Evolutionary conservation across 2,888 invertebrate genomes (phyloP).

Genomic region (Chrysolina haemoptera): DNA sequence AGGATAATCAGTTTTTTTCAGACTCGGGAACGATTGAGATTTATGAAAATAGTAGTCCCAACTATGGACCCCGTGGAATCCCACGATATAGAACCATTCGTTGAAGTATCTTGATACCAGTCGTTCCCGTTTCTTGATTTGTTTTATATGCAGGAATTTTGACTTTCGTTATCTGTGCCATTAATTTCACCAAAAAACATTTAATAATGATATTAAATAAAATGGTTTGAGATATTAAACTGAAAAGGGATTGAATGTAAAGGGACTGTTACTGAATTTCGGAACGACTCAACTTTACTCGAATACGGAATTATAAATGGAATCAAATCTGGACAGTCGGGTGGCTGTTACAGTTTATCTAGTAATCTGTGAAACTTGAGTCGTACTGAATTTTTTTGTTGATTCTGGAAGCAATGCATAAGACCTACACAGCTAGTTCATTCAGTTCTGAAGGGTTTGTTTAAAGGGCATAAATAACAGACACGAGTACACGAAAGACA

Average conservation of each 20-base stretch:
- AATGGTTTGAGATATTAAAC: constrained; percentile 49
- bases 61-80: not conserved
- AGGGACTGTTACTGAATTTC: constrained; percentile 25
- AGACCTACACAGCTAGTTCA: constrained; percentile 44
- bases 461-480: constrained; percentile 30
- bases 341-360: constrained; percentile 1
- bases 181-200: constrained; percentile 36
- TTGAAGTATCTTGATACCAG: not conserved
- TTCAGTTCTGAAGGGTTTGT: constrained; percentile 22
- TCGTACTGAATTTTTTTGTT: constrained; percentile 15
- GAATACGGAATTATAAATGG: not conserved
- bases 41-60: not conserved
- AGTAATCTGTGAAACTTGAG: constrained; percentile 12
- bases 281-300: constrained; percentile 32
- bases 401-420: constrained; percentile 47
- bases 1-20: not conserved
- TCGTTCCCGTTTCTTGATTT: not conserved
- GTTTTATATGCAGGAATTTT: not conserved
- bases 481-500: constrained; percentile 14
- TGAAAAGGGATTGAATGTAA: constrained; percentile 40
- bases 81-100: too few species aligned
- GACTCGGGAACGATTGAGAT: not conserved
- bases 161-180: constrained; percentile 39
- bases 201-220: constrained; percentile 43
- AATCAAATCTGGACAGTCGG: not conserved